Evolutionary conservation across 2,888 invertebrate genomes (phyloP).

Genomic region (Polydrusus pterygomalis): DNA sequence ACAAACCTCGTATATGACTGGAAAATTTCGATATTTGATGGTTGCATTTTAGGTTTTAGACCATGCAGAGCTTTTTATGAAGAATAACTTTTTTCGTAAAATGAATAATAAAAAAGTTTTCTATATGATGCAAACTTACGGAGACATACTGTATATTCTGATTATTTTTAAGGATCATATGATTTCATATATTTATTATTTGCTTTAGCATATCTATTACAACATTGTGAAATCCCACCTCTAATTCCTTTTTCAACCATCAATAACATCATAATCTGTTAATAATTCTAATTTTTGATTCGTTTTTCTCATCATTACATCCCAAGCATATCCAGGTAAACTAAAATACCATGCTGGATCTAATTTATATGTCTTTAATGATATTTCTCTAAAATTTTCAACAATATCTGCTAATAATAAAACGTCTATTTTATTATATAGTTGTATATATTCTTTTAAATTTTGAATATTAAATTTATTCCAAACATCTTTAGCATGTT

Average conservation of each 20-base stretch:
- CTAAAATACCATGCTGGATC: conserved; percentile 7
- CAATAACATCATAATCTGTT: conserved; percentile 41
- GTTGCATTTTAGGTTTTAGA: no score
- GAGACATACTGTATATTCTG: no score
- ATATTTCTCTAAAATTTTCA: not conserved
- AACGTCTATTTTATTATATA: conserved; percentile 1
- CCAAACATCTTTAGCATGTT: not conserved
- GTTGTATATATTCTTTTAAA: not conserved
- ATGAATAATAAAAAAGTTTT: no score
- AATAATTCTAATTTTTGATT: conserved; percentile 39
- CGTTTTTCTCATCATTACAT: conserved; percentile 27
- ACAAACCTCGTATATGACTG: no score
- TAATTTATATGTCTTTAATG: conserved; percentile 6
- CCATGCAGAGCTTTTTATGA: no score
- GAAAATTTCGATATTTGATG: no score
- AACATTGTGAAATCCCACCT: conserved; percentile 26
- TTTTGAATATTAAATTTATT: conserved; percentile 1
- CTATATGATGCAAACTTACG: no score
- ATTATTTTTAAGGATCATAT: conserved; percentile 3
- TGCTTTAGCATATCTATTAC: conserved; percentile 22
- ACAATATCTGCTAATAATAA: conserved; percentile 2
- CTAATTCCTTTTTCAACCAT: conserved; percentile 38
- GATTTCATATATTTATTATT: conserved; percentile 24
- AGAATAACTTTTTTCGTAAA: no score
- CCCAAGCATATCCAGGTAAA: conserved; percentile 27